Percentiles rank a stretch among this genome's conserved stretches.
Conservation (phyloP, 2,888 invertebrate genomes). For the Troides oblongomaculatus region DNA sequence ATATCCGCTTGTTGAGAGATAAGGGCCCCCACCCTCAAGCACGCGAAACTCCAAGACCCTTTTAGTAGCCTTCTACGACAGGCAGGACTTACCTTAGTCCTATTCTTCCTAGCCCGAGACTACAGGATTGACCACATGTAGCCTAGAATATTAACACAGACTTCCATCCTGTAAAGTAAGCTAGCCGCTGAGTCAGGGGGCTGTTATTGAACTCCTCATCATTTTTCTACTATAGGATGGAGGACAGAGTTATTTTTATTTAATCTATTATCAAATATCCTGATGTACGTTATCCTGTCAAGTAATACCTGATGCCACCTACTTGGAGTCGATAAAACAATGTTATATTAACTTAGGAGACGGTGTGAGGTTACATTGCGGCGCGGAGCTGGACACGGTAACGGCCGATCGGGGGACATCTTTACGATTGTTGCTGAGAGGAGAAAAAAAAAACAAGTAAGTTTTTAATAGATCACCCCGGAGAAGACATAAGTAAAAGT, state of each 20-base stretch:
- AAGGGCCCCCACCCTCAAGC: too few relatives aligned
- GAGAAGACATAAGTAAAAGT: background rate
- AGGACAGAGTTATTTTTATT: background rate
- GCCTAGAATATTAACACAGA: too few relatives aligned
- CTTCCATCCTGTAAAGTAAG: too few relatives aligned
- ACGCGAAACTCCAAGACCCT: too few relatives aligned
- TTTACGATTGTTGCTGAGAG: background rate
- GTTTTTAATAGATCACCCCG: background rate
- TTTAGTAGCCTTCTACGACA: too few relatives aligned
- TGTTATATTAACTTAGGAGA: slow-evolving; percentile 41
- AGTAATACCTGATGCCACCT: slow-evolving; percentile 21
- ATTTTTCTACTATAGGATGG: too few relatives aligned
- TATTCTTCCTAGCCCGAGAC: too few relatives aligned
- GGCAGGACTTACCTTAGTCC: too few relatives aligned
- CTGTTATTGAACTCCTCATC: too few relatives aligned
- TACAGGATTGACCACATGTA: too few relatives aligned
- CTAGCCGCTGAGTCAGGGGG: too few relatives aligned
- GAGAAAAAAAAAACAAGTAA: background rate
- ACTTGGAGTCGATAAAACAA: slow-evolving; percentile 37
- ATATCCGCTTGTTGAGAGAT: too few relatives aligned
- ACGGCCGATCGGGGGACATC: background rate
- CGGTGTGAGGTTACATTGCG: slow-evolving; percentile 51
- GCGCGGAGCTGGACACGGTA: slow-evolving; percentile 46
- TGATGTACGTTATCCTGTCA: background rate
- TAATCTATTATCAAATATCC: background rate